Base-by-base conservation (phyloP, 1,140 invertebrate genomes). In the Drosophila mauritiana region DNA sequence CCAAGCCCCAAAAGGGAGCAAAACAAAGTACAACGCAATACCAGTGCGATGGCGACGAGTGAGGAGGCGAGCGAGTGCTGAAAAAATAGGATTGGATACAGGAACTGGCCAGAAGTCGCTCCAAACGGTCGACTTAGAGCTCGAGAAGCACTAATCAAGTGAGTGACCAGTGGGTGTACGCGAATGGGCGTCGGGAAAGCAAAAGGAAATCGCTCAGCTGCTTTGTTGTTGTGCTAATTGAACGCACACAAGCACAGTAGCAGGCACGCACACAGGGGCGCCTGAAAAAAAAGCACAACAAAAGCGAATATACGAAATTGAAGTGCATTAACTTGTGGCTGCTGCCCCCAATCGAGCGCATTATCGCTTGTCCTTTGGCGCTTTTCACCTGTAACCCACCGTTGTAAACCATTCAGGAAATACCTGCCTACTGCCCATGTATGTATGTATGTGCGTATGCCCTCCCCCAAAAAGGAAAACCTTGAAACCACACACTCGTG, bases 211-310 rank as follows among this genome's bases (percentile, higher is more conserved):
- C 64, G 31, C 43, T 53, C 78, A 78, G 83, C 70, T 86, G 82
- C 74, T 81, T 75, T 85, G 68, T 77, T 86, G 63, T 69, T 63
- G 62, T 70, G 74, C 69, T 73, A 82, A 88, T 80, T 73, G 67
- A 79, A 83, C 31, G 43, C 36, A 74, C 37, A 57, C 42, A 70
- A 17, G 37, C 56, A 37, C 22, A 61, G 40, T 20, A 22, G 31
- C 37, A 48, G 25, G 53, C 25, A 34, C 37, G 34, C 45, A 54
- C 48, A 13, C 54, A 74, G 46, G 48, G 63, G 59, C 64, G 55
- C 20, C 55, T 57, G 54, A 76, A 69, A 64, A 55, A 64, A 55
- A 88, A 82, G 56, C 83, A 81, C 73, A 86, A 88, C 75, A 86
- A 82, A 73, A 86, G 67, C 79, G 70, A 64, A 65, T 43, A 52